A percentile compares a stretch with the other conserved stretches of the same genome.
phyloP scores from a whole-genome alignment of 1,140 invertebrate species.

The Bilobella aurantiaca region DNA sequence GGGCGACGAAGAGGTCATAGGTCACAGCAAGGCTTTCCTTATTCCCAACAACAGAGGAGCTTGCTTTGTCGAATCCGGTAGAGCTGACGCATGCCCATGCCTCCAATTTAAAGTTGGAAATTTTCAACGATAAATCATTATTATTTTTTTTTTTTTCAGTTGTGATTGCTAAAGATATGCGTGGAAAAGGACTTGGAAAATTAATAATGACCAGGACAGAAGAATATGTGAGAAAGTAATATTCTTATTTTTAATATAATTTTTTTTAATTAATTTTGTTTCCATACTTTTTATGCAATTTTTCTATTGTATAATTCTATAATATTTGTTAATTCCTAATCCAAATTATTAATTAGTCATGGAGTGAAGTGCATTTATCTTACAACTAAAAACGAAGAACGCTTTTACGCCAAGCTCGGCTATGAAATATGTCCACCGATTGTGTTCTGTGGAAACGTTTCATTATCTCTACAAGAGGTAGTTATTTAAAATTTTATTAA shows the following conservation, averaged over 20 bases:
- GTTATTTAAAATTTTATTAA: too few species aligned
- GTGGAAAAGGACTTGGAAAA: conserved; percentile 62
- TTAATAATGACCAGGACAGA: conserved; percentile 57
- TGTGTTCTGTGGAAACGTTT: conserved; percentile 49
- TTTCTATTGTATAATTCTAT: background rate
- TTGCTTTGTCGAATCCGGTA: background rate
- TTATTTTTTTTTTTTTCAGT: conserved; percentile 42
- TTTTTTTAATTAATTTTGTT: too few species aligned
- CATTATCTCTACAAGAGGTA: conserved; percentile 16
- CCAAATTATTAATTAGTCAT: too few species aligned
- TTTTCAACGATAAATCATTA: background rate
- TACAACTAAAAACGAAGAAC: conserved; percentile 62
- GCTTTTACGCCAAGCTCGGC: conserved; percentile 63
- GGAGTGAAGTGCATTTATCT: conserved; percentile 56
- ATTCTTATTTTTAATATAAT: background rate
- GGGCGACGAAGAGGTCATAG: conserved; percentile 50
- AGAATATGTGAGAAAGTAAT: conserved; percentile 50
- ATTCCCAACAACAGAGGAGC: conserved; percentile 48
- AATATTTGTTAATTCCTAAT: too few species aligned
- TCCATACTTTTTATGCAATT: too few species aligned
- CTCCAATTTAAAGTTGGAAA: background rate
- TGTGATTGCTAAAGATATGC: conserved; percentile 54
- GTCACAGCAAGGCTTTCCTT: conserved; percentile 61
- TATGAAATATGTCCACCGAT: conserved; percentile 57
- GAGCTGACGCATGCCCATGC: too few species aligned